Percentiles rank a stretch among this genome's conserved stretches.
These are phyloP conservation scores for Apocrypta bakeri DNA, from an alignment of 1,140 invertebrate genomes.

Conservation along the genomic window DNA sequence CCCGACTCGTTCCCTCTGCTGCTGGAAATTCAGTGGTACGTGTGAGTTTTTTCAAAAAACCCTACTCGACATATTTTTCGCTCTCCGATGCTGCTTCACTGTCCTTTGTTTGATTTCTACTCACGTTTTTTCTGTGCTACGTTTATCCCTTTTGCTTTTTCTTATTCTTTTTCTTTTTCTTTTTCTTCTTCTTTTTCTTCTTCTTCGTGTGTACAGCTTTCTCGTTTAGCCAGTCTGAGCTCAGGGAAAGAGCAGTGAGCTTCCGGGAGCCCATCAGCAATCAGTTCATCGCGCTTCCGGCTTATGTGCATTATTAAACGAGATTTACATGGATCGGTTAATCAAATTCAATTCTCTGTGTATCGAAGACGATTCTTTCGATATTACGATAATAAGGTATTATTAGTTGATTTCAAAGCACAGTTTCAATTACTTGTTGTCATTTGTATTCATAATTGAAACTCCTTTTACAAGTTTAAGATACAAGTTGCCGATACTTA, in stretches of 20 bases:
- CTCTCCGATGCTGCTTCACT: neutral
- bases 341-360: neutral
- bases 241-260: neutral
- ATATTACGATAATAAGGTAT: too few relatives aligned
- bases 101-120: constrained; percentile 18
- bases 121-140: constrained; percentile 26
- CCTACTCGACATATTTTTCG: constrained; percentile 3
- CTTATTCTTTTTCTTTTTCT: too few relatives aligned
- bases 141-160: too few relatives aligned
- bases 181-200: neutral
- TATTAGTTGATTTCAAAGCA: too few relatives aligned
- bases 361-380: too few relatives aligned
- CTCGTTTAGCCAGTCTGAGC: neutral
- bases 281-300: constrained; percentile 14
- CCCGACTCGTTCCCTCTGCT: neutral
- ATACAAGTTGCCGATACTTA: too few relatives aligned
- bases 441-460: neutral
- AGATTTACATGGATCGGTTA: neutral
- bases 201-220: neutral
- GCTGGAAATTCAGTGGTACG: neutral
- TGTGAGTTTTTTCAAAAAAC: neutral
- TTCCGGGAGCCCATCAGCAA: constrained; percentile 35
- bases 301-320: neutral
- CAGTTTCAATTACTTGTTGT: too few relatives aligned
- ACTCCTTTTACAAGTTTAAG: too few relatives aligned